Conservation (phyloP, 2,113 vertebrate species). For the Thamnaconus septentrionalis region DNA sequence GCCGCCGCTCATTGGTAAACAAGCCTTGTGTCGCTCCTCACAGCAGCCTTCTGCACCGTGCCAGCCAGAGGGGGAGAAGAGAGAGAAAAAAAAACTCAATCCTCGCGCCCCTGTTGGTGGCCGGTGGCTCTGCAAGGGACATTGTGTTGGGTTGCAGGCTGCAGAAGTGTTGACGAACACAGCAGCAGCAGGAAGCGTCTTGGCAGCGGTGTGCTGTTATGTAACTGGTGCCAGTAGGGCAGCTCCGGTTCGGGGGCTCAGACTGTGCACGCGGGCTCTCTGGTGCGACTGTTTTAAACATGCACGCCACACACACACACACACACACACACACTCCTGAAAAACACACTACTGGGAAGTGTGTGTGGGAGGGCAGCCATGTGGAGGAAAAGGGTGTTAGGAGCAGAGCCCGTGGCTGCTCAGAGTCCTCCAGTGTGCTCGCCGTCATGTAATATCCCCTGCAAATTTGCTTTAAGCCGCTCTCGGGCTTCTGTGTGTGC, state of each 20-base stretch:
- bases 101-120: slow-evolving; percentile 1
- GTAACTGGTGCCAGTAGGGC: slow-evolving; percentile 61
- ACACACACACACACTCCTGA: neutral
- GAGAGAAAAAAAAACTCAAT: slow-evolving; percentile 4
- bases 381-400: slow-evolving; percentile 38
- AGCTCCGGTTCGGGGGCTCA: slow-evolving; percentile 40
- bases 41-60: slow-evolving; percentile 9
- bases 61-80: neutral
- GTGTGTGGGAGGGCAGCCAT: slow-evolving; percentile 24
- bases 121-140: slow-evolving; percentile 43
- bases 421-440: too few species aligned
- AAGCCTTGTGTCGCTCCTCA: slow-evolving; percentile 10
- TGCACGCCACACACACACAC: neutral
- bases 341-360: slow-evolving; percentile 9
- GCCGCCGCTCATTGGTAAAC: slow-evolving; percentile 42
- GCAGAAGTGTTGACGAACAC: slow-evolving; percentile 28
- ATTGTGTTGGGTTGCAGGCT: slow-evolving; percentile 27
- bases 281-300: neutral
- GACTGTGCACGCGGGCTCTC: slow-evolving; percentile 24
- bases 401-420: slow-evolving; percentile 13
- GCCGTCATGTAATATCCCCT: too few species aligned
- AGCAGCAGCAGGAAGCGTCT: slow-evolving; percentile 39
- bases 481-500: too few species aligned
- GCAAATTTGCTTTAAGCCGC: too few species aligned
- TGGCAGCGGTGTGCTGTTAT: slow-evolving; percentile 54